Evolutionary conservation across 2,888 invertebrate species (phyloP), one percentile per base, ranked within the genome.

Genomic region (Aphidoletes aphidimyza): DNA sequence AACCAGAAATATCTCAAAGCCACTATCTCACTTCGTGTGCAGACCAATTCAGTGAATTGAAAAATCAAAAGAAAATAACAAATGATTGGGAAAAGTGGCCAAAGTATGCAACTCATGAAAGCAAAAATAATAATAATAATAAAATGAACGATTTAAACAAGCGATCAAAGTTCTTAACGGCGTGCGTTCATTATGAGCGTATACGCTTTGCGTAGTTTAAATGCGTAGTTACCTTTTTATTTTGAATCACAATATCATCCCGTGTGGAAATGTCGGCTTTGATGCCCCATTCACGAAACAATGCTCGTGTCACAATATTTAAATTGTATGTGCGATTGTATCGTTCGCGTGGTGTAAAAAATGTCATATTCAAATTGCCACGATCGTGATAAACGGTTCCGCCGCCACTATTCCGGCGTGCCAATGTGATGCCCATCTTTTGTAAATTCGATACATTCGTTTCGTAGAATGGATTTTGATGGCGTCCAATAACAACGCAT

Each of bases 381-480:
- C 93, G 91, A 89, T 99, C 99, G 89, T 99, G 99, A 89, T 97
- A 99, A 36, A 99, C 98, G 3, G 98, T 95, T 37, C 98, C 99
- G 86, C 99, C 96, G 39, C 99, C 99, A 90, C 98, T 98, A 88
- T 96, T 96, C 69, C 99, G 92, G 85, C 99, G 92, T 0, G 96
- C 98, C 85, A 98, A 88, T 17, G 92, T 91, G 85, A 98, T 93
- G 22, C 93, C 94, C 69, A 92, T 91, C 84, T 93, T 92, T 86
- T 91, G 89, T 84, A 96, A 89, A 69, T 92, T 91, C 1, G 93
- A 92, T 1, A 96, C 91, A 89, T 98, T 95, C 0, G 96, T 94
- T 89, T 99, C 99, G 45, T 94, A 89, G 95, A 98, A 99, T 0
- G 98, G 97, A 90, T 99, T 99, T 90, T 99, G 99, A 90, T 98